A percentile compares a stretch with the other conserved stretches of the same genome.
Evolutionary conservation across 1,140 invertebrate genomes (phyloP).

Genomic region (Halyomorpha halys): DNA sequence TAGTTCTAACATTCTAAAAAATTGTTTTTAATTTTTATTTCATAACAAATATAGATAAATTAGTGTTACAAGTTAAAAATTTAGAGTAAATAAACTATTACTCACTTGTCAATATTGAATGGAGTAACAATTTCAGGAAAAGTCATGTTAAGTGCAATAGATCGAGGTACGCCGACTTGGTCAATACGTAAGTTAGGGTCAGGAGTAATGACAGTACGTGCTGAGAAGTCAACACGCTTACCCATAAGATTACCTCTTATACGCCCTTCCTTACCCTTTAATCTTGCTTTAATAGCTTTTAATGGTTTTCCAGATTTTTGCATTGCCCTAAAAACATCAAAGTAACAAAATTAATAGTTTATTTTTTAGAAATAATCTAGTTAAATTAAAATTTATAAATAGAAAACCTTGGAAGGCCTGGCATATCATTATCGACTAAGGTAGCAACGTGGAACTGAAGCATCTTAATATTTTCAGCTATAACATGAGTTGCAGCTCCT

Average conservation of each 20-base stretch:
- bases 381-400: conserved; percentile 17
- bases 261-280: conserved; percentile 93
- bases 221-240: conserved; percentile 99
- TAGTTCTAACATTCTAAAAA: conserved; percentile 94
- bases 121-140: conserved; percentile 99
- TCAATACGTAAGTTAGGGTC: conserved; percentile 98
- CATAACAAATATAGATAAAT: no score
- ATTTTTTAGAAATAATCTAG: background rate
- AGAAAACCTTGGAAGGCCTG: conserved; percentile 74
- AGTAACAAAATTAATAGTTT: background rate
- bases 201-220: conserved; percentile 97
- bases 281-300: conserved; percentile 87
- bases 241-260: conserved; percentile 99
- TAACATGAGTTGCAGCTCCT: conserved; percentile 93
- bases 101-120: conserved; percentile 90
- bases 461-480: conserved; percentile 95
- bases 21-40: no score
- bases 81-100: conserved; percentile 20
- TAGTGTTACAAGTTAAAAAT: no score
- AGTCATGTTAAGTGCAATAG: conserved; percentile 97
- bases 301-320: conserved; percentile 98
- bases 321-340: conserved; percentile 59
- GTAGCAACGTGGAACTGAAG: conserved; percentile 98
- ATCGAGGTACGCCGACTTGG: conserved; percentile 95
- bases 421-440: conserved; percentile 96